Evolutionary conservation across 2,113 vertebrate genomes (phyloP).

Genomic region (Hippocampus mohnikei): DNA sequence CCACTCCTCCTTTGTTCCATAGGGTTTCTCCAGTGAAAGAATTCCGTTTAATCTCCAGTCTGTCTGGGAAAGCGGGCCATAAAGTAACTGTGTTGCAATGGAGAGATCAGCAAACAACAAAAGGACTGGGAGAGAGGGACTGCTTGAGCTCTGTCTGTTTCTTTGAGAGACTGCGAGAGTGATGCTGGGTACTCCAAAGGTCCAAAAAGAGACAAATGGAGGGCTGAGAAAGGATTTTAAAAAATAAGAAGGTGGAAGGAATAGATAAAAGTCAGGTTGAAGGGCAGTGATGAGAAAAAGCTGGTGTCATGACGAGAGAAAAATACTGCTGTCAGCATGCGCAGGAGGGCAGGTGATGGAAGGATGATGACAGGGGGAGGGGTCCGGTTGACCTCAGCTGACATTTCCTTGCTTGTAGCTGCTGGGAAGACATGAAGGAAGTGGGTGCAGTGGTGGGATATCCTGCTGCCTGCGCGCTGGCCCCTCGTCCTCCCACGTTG

Average conservation of each 20-base stretch:
- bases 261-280: slow-evolving; percentile 33
- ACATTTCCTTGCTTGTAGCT: slow-evolving; percentile 58
- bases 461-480: slow-evolving; percentile 65
- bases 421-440: slow-evolving; percentile 67
- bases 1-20: slow-evolving; percentile 16
- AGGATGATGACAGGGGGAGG: slow-evolving; percentile 65
- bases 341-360: slow-evolving; percentile 64
- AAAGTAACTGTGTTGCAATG: slow-evolving; percentile 34
- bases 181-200: slow-evolving; percentile 32
- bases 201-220: slow-evolving; percentile 43
- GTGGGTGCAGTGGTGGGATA: slow-evolving; percentile 69
- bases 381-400: slow-evolving; percentile 54
- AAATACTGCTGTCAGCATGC: slow-evolving; percentile 60
- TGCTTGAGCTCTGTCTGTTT: slow-evolving; percentile 23
- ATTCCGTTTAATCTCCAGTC: slow-evolving; percentile 27
- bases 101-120: slow-evolving; percentile 45
- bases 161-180: slow-evolving; percentile 28
- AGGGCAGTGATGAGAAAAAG: slow-evolving; percentile 39
- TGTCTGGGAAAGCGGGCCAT: slow-evolving; percentile 24
- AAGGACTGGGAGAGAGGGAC: slow-evolving; percentile 31
- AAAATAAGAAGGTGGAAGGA: slow-evolving; percentile 40
- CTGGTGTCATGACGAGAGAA: slow-evolving; percentile 36
- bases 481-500: slow-evolving; percentile 52
- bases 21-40: slow-evolving; percentile 30
- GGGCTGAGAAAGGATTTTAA: slow-evolving; percentile 23